phyloP scores from a whole-genome alignment of 2,113 vertebrate genomes.

The Rutilus rutilus region DNA sequence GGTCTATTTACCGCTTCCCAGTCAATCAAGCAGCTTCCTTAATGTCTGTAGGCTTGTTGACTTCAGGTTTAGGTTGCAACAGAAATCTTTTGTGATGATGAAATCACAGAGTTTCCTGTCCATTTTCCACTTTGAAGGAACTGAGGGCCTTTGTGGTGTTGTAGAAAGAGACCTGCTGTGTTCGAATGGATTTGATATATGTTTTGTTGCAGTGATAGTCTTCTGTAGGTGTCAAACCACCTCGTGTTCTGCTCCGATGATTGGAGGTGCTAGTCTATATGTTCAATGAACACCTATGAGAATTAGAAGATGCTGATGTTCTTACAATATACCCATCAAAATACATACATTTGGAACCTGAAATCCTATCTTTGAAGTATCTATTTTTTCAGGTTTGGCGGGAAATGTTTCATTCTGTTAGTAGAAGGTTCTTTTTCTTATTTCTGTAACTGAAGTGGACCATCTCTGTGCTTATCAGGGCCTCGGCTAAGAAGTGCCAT shows the following conservation, averaged over 20 bases:
- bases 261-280: conserved; percentile 30
- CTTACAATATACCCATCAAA: background rate
- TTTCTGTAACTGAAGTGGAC: conserved; percentile 39
- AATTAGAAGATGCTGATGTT: background rate
- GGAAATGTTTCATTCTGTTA: background rate
- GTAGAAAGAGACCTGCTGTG: conserved; percentile 24
- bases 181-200: conserved; percentile 31
- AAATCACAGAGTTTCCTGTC: conserved; percentile 36
- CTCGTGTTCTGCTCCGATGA: conserved; percentile 5
- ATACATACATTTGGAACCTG: background rate
- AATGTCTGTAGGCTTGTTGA: conserved; percentile 21
- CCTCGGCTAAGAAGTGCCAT: conserved; percentile 64
- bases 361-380: conserved; percentile 56
- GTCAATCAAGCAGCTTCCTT: conserved; percentile 30
- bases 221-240: background rate
- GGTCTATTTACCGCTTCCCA: conserved; percentile 35
- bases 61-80: conserved; percentile 16
- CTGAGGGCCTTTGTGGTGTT: conserved; percentile 7
- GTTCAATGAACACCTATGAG: conserved; percentile 2
- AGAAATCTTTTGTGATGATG: conserved; percentile 32
- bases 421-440: conserved; percentile 12
- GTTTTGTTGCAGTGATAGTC: conserved; percentile 28
- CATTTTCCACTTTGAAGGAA: conserved; percentile 15
- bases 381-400: background rate
- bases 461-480: conserved; percentile 42